phyloP scores from a whole-genome alignment of 2,113 vertebrate species.

The Chaetodon trifascialis region DNA sequence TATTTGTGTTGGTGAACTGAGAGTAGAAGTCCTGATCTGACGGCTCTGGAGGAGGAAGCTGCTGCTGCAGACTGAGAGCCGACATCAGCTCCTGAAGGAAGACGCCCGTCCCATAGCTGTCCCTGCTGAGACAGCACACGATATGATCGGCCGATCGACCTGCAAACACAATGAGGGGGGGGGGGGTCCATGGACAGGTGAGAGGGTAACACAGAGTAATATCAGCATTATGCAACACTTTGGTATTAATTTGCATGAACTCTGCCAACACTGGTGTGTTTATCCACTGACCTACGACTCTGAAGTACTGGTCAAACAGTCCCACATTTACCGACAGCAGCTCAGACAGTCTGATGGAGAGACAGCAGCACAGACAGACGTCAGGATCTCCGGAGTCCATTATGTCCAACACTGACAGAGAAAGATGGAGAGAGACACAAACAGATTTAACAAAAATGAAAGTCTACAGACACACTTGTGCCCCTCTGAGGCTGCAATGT shows the following conservation, averaged over 20 bases:
- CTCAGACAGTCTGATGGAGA: conserved; percentile 75
- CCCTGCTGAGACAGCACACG: conserved; percentile 93
- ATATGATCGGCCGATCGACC: conserved; percentile 87
- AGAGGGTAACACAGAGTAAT: not conserved
- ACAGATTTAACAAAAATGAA: not conserved
- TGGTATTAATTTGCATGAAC: not conserved
- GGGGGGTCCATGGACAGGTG: not conserved
- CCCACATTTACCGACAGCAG: conserved; percentile 94
- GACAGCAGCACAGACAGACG: conserved; percentile 84
- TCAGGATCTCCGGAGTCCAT: conserved; percentile 83
- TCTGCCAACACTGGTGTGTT: not conserved
- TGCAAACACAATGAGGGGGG: conserved; percentile 8
- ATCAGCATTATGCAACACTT: not conserved
- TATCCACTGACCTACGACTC: conserved; percentile 89
- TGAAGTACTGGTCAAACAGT: conserved; percentile 97
- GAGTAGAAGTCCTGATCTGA: conserved; percentile 96
- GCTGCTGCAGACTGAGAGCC: conserved; percentile 90
- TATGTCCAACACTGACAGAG: conserved; percentile 80
- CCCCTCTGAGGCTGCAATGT: too few species aligned
- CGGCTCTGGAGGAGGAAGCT: conserved; percentile 93
- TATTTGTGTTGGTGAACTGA: conserved; percentile 92
- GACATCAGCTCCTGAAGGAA: conserved; percentile 98
- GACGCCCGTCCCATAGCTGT: conserved; percentile 92
- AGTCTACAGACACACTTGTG: not conserved
- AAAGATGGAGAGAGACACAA: not conserved